A percentile compares a stretch with the other conserved stretches of the same genome.
Evolutionary conservation across 2,797 vertebrate species (phyloP).

Genomic region (Cryptoprocta ferox): DNA sequence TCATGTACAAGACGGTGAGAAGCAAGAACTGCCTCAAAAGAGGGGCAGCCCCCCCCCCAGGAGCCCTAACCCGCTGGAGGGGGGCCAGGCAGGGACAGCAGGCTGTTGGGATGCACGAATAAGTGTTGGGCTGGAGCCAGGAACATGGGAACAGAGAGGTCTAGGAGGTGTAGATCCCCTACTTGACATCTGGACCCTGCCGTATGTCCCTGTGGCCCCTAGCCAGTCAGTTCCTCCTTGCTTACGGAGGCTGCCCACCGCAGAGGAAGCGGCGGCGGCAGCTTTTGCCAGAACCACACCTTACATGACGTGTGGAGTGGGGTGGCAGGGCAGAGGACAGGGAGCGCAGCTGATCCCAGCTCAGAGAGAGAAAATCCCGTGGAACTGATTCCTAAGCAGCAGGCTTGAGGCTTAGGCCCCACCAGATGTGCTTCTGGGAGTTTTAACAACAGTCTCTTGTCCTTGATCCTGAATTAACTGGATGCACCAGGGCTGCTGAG

Average conservation of each 20-base stretch:
- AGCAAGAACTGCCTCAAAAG: not conserved
- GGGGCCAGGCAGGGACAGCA: not conserved
- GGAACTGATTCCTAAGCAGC: constrained; percentile 54
- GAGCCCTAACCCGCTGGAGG: not conserved
- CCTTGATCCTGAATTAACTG: constrained; percentile 76
- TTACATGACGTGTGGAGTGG: fast-evolving
- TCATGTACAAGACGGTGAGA: not conserved
- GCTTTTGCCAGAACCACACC: not conserved
- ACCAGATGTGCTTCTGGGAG: constrained; percentile 46
- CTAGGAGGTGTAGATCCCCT: not conserved
- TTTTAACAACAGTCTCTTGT: constrained; percentile 49
- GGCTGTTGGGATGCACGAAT: fast-evolving
- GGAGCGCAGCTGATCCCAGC: not conserved
- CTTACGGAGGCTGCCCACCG: not conserved
- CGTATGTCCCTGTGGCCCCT: not conserved
- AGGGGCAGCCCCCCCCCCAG: not conserved
- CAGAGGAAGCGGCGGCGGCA: not conserved
- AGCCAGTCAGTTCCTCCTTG: not conserved
- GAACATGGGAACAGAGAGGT: not conserved
- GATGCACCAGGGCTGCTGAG: constrained; percentile 29
- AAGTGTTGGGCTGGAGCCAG: not conserved
- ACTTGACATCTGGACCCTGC: not conserved
- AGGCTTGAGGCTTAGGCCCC: constrained; percentile 56
- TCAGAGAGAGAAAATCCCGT: constrained; percentile 34
- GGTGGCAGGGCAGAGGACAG: not conserved